Conservation (phyloP, 2,113 vertebrate species). For the Alectura lathami region DNA sequence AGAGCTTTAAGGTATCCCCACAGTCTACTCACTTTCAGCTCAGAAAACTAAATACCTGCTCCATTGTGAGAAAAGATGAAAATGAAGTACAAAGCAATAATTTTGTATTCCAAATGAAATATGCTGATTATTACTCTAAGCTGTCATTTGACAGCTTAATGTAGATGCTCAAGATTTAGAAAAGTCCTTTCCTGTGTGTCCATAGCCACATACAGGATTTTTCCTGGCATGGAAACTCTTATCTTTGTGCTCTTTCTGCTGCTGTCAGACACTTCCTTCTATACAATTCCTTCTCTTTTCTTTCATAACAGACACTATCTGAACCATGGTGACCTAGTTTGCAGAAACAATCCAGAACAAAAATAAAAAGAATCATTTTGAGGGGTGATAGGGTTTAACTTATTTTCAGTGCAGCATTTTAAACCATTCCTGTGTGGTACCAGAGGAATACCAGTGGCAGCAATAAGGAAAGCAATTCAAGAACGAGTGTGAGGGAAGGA, state of each 20-base stretch:
- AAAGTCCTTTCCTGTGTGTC: neutral
- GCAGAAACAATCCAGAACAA: neutral
- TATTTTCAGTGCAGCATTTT: neutral
- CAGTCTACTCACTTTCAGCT: neutral
- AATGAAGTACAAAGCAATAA: neutral
- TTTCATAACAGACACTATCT: neutral
- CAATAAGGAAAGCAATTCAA: neutral
- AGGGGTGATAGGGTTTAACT: neutral
- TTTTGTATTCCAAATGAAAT: neutral
- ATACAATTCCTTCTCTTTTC: neutral
- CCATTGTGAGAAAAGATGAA: neutral
- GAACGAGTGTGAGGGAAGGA: neutral
- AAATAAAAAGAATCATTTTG: neutral
- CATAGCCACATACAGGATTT: neutral
- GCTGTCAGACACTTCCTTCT: neutral
- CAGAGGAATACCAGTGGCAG: neutral
- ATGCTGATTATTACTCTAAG: neutral
- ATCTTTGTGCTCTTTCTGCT: neutral
- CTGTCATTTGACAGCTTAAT: neutral
- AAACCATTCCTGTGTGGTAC: neutral
- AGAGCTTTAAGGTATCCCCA: neutral
- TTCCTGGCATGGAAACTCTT: neutral
- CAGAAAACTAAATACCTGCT: neutral
- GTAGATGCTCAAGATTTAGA: neutral
- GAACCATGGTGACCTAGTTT: neutral